A percentile compares a stretch with the other conserved stretches of the same genome.
phyloP scores from a whole-genome alignment of 2,113 vertebrate genomes.

The Tupaia tana region DNA sequence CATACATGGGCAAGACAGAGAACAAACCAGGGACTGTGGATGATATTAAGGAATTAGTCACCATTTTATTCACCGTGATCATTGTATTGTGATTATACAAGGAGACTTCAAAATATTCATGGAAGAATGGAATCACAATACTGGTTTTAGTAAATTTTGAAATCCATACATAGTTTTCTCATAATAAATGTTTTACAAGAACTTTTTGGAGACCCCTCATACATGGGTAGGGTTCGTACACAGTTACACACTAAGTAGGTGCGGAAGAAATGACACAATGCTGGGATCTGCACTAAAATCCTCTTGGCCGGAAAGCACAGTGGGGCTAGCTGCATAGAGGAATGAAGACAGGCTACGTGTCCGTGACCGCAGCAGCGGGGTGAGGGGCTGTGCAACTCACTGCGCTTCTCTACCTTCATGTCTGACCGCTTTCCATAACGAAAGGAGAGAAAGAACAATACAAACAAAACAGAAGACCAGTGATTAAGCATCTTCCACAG shows the following conservation, averaged over 20 bases:
- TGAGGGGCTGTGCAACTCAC: neutral
- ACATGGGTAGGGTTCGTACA: neutral
- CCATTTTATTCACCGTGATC: neutral
- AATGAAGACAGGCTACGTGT: neutral
- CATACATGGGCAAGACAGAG: neutral
- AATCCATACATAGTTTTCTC: too few relatives aligned
- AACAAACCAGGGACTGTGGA: neutral
- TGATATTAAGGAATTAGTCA: neutral
- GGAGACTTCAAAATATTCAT: too few relatives aligned
- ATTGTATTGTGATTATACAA: neutral
- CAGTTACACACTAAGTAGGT: neutral
- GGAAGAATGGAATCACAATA: too few relatives aligned
- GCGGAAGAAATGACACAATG: neutral
- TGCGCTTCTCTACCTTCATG: neutral
- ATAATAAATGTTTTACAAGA: too few relatives aligned
- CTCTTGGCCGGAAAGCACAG: neutral
- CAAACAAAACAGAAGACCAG: neutral
- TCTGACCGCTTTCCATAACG: neutral
- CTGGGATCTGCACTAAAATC: constrained; percentile 3
- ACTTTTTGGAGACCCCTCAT: too few relatives aligned
- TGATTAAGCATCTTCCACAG: neutral
- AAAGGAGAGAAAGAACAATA: neutral
- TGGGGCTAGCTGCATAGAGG: neutral
- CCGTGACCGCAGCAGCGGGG: neutral
- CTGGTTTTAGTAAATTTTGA: too few relatives aligned